phyloP scores from a whole-genome alignment of 1,140 invertebrate species.

The Pseudomyrmex sp. region DNA sequence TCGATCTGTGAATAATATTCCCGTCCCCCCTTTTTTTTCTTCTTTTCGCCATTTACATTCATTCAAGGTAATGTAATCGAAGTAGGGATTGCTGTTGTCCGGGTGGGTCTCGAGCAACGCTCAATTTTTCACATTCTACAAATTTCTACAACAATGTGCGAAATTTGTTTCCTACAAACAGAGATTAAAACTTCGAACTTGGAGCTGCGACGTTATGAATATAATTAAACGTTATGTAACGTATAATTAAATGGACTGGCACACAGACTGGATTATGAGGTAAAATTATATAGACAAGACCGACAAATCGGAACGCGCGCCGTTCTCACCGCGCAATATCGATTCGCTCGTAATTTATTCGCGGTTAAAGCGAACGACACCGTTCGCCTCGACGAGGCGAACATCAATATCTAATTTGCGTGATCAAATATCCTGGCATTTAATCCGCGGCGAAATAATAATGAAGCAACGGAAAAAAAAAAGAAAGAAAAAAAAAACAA shows the following conservation, averaged over 20 bases:
- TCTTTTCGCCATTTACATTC: background rate
- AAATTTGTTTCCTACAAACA: too few species aligned
- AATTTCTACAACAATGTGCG: background rate
- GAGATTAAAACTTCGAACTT: too few species aligned
- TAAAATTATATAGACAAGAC: background rate
- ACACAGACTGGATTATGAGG: background rate
- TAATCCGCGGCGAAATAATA: background rate
- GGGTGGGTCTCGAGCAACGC: background rate
- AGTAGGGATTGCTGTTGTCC: too few species aligned
- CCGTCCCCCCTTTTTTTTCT: background rate
- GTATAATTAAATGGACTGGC: background rate
- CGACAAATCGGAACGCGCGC: background rate
- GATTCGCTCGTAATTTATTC: background rate
- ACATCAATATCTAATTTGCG: background rate
- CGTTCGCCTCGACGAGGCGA: background rate
- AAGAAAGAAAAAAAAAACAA: constrained; percentile 12
- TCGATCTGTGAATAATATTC: constrained; percentile 59
- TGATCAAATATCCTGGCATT: constrained; percentile 2
- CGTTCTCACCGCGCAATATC: background rate
- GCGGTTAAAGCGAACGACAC: too few species aligned
- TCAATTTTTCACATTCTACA: background rate
- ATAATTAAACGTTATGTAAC: background rate
- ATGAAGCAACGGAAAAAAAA: background rate
- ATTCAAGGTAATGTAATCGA: too few species aligned
- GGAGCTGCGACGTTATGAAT: background rate